Percentiles rank a stretch among this genome's conserved stretches.
phyloP scores from a whole-genome alignment of 2,113 vertebrate genomes.

The Sigmodon hispidus region DNA sequence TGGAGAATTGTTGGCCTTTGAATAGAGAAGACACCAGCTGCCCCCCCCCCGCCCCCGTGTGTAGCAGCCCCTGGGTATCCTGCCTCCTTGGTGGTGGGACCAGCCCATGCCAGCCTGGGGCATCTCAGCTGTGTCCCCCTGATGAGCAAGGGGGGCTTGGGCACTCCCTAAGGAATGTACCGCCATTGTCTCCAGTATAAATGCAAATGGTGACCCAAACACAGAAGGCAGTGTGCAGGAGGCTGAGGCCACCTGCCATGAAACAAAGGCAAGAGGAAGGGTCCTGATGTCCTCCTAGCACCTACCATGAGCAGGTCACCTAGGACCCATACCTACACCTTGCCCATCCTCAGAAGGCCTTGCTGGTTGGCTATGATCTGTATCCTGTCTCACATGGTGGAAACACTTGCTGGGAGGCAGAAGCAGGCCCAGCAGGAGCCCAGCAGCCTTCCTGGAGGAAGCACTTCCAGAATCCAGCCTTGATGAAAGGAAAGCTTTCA shows the following conservation, averaged over 20 bases:
- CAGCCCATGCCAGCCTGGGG: constrained; percentile 70
- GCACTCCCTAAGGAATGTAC: constrained; percentile 12
- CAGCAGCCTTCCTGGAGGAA: background rate
- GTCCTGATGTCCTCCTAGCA: rapidly evolving
- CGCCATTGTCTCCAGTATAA: constrained; percentile 62
- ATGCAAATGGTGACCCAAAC: background rate
- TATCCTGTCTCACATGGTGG: background rate
- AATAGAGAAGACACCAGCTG: constrained; percentile 76
- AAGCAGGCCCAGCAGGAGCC: background rate
- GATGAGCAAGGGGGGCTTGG: background rate
- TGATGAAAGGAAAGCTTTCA: background rate
- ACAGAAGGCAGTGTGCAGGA: background rate
- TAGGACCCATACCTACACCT: background rate
- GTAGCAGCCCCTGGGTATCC: constrained; percentile 39
- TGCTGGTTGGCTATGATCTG: background rate
- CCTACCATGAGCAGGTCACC: background rate
- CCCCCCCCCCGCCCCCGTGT: background rate
- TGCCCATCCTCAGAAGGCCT: background rate
- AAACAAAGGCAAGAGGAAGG: background rate
- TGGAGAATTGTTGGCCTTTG: constrained; percentile 76
- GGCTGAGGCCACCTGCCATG: background rate
- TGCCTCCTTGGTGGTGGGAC: background rate
- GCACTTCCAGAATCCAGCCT: background rate
- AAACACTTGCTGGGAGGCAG: background rate
- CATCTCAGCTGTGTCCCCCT: constrained; percentile 74